Base-by-base conservation (phyloP, 1,140 invertebrate genomes). In the Tribolium castaneum region DNA sequence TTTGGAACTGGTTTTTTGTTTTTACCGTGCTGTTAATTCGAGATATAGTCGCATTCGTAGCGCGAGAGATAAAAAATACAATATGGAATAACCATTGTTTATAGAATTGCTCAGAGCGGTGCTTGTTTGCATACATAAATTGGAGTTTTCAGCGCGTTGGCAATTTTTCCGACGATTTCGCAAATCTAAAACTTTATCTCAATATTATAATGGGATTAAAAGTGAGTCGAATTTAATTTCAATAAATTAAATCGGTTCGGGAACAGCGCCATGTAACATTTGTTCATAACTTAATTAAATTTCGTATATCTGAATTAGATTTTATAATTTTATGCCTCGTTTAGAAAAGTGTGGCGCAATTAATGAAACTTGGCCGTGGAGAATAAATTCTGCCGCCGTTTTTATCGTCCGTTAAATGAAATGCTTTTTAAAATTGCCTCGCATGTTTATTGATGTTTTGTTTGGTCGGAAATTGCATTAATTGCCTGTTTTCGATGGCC, bases 281-380 rank as follows among this genome's bases (percentile, higher is more conserved):
- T 66, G 59, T 66, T 66, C 59, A 66, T 59, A 59, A 25, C 30
- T 66, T 66, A 66, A 66, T 66, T 66, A 66, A 66, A 66, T 66
- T 66, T 66, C 59, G 59, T 35, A 66, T 34, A 66, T 34, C 25
- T 66, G 25, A n/a, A 66, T 66, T 14, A 13, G 59, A 66, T 66
- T 66, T 66, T 66, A 66, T 66, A 66, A 66, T 66, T 66, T 66
- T 66, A 66, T 39, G 59, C 54, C 19, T 10, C 54, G 54, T 59
- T 59, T 66, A 14, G 59, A 66, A 35, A 30, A 66, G 30, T 66
- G 14, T 66, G 59, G 10, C 9, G 30, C 13, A 66, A 66, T 66
- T 66, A 35, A 66, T 66, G 59, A 14, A 66, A 66, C 14, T 66
- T 25, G 59, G 35, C 59, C 30, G 59, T 12, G 59, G 59, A 66